Evolutionary conservation across 2,797 vertebrate genomes (phyloP).

Genomic region (Cercopithecus mitis): DNA sequence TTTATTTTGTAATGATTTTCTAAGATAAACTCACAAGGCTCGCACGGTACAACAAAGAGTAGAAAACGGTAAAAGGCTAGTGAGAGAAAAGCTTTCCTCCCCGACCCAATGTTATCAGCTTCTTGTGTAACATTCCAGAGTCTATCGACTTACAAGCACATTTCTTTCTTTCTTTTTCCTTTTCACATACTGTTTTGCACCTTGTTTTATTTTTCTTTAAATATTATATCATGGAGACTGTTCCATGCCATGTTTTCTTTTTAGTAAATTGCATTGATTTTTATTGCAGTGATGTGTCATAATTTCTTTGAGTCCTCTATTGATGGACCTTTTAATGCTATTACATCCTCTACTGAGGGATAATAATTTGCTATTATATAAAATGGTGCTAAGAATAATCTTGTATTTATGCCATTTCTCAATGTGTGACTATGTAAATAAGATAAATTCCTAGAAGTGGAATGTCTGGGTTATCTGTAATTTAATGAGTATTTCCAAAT

Average conservation of each 20-base stretch:
- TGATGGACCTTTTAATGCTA: neutral
- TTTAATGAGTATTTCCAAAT: neutral
- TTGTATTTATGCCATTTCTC: neutral
- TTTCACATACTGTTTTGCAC: neutral
- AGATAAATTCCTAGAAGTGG: neutral
- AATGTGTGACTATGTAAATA: neutral
- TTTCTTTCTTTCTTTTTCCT: neutral
- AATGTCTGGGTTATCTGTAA: neutral
- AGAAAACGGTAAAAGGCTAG: neutral
- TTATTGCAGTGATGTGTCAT: neutral
- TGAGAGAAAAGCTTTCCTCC: neutral
- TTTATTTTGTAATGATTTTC: neutral
- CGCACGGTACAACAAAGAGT: neutral
- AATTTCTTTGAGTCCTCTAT: neutral
- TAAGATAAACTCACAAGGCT: conserved; percentile 9
- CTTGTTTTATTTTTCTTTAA: neutral
- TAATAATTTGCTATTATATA: neutral
- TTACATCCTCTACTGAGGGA: neutral
- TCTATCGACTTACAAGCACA: neutral
- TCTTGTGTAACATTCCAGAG: neutral
- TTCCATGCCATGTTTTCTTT: neutral
- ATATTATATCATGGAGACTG: neutral
- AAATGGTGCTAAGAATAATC: neutral
- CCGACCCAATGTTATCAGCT: neutral
- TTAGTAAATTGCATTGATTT: neutral